Percentiles rank a stretch among this genome's conserved stretches.
phyloP scores from a whole-genome alignment of 2,888 invertebrate species.

The Limnephilus marmoratus region DNA sequence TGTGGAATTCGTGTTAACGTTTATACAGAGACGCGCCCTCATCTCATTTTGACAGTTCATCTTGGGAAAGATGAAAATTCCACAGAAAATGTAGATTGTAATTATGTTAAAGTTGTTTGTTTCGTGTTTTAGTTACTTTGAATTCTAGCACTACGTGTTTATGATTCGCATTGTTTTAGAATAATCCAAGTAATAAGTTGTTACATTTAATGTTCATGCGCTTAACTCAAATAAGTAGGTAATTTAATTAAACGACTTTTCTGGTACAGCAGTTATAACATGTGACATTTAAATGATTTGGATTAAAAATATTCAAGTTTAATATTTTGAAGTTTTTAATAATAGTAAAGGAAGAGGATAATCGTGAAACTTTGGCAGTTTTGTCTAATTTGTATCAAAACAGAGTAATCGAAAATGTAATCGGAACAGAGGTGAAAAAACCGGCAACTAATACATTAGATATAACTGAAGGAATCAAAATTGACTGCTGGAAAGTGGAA shows the following conservation, averaged over 20 bases:
- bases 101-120: not conserved
- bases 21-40: not conserved
- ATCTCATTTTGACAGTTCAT: slow-evolving; percentile 24
- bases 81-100: not conserved
- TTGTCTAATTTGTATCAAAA: not conserved
- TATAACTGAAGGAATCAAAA: not conserved
- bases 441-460: too few species aligned
- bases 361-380: not conserved
- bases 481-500: not conserved
- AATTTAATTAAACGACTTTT: not conserved
- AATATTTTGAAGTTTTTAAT: not conserved
- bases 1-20: slow-evolving; percentile 3
- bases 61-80: not conserved
- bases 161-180: not conserved
- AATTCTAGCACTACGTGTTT: not conserved
- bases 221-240: not conserved
- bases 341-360: not conserved
- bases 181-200: not conserved
- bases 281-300: not conserved
- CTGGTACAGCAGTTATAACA: not conserved
- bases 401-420: too few species aligned
- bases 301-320: not conserved
- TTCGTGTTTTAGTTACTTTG: not conserved
- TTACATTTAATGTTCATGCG: not conserved
- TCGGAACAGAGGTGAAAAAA: not conserved